phyloP scores from a whole-genome alignment of 2,113 vertebrate genomes.

The Muntiacus muntjak region DNA sequence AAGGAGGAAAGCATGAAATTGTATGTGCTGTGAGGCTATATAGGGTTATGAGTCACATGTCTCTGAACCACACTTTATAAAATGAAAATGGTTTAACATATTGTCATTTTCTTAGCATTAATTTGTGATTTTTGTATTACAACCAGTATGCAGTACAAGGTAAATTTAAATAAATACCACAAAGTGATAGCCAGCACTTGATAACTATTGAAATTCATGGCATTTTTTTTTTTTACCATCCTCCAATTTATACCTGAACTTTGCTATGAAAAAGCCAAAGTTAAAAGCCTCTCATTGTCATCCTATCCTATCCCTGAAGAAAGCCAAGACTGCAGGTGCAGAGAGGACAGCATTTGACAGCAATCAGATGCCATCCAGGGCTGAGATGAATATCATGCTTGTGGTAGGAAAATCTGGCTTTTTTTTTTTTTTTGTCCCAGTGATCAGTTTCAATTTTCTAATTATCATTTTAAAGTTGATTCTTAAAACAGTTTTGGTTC shows the following conservation, averaged over 20 bases:
- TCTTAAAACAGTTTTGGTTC: background rate
- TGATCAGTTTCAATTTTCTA: background rate
- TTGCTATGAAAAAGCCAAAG: constrained; percentile 7
- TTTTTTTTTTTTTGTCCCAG: background rate
- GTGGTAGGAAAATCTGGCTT: background rate
- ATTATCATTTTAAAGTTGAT: background rate
- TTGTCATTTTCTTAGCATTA: background rate
- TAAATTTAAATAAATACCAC: constrained; percentile 62
- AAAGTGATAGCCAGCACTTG: constrained; percentile 52
- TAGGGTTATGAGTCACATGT: background rate
- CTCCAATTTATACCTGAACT: constrained; percentile 40
- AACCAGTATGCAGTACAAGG: background rate
- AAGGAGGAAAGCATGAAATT: background rate
- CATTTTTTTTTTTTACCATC: background rate
- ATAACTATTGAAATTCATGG: constrained; percentile 45
- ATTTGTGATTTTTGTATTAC: background rate
- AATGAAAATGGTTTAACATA: background rate
- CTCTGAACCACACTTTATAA: background rate
- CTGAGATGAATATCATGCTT: background rate
- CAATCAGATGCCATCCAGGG: background rate
- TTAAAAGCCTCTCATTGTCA: background rate
- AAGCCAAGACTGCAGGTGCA: background rate
- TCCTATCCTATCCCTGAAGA: background rate
- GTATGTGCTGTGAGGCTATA: background rate
- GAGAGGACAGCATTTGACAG: background rate